Evolutionary conservation across 2,888 invertebrate genomes (phyloP).

Genomic region (Anthophora plumipes): DNA sequence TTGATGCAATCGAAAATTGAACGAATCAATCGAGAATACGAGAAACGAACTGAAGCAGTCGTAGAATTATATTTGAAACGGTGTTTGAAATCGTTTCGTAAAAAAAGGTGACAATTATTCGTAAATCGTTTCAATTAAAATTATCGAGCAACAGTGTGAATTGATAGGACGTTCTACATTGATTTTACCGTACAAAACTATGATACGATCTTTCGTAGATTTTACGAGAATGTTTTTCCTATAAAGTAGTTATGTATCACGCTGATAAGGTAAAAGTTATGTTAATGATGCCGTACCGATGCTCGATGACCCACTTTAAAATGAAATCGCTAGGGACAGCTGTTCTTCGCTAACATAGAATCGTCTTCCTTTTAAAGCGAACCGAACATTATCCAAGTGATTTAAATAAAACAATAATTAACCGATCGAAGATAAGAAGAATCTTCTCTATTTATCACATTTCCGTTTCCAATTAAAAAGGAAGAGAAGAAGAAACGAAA

Average conservation of each 20-base stretch:
- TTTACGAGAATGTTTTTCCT: neutral
- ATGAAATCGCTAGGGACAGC: conserved; percentile 46
- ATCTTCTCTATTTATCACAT: conserved; percentile 2
- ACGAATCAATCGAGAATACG: neutral
- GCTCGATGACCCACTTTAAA: conserved; percentile 46
- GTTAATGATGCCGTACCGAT: conserved; percentile 29
- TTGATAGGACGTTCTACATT: neutral
- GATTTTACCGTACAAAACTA: neutral
- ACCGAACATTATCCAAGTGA: neutral
- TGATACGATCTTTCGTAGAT: neutral
- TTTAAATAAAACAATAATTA: neutral
- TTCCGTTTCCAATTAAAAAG: conserved; percentile 7
- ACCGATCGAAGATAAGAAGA: neutral
- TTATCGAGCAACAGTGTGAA: neutral
- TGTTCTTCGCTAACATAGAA: conserved; percentile 12
- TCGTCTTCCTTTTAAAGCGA: conserved; percentile 3
- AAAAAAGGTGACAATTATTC: no score
- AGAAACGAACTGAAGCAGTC: neutral
- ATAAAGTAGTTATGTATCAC: neutral
- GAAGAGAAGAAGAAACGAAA: neutral
- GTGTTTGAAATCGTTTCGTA: no score
- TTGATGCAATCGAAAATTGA: neutral
- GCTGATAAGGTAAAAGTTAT: conserved; percentile 42
- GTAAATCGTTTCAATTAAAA: no score
- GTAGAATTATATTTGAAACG: no score